Evolutionary conservation across 2,888 invertebrate species (phyloP).

Genomic region (Erebia epiphron): DNA sequence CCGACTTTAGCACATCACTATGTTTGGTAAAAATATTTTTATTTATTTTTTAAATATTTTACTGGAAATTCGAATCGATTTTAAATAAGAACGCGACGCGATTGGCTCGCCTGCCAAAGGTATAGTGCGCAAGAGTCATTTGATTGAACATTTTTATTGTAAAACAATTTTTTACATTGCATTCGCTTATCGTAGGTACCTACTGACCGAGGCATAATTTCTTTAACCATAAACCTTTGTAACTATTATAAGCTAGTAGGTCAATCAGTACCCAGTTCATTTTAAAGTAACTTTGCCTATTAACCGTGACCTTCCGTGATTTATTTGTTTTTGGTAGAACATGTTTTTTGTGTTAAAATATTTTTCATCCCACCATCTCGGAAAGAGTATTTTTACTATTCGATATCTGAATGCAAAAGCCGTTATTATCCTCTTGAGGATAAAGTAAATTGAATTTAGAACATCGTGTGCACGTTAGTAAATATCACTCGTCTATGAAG

Average conservation of each 20-base stretch:
- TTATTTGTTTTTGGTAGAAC: background rate
- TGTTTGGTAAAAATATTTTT: background rate
- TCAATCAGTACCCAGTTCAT: background rate
- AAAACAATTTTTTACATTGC: conserved; percentile 44
- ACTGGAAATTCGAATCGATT: conserved; percentile 36
- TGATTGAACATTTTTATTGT: conserved; percentile 68
- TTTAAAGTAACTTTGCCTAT: background rate
- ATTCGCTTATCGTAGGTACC: conserved; percentile 43
- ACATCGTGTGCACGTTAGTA: too few species aligned
- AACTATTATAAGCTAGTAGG: conserved; percentile 17
- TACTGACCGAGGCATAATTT: conserved; percentile 32
- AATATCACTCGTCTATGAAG: too few species aligned
- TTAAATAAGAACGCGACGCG: conserved; percentile 45
- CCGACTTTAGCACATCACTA: conserved; percentile 34
- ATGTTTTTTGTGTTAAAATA: background rate
- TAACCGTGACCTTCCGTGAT: conserved; percentile 2
- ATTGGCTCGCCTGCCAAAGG: conserved; percentile 50
- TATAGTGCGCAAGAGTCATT: conserved; percentile 57
- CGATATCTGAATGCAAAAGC: too few species aligned
- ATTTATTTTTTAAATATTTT: background rate
- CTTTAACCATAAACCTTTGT: conserved; percentile 21
- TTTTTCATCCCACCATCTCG: too few species aligned
- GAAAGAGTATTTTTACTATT: too few species aligned
- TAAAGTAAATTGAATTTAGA: too few species aligned
- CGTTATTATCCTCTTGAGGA: too few species aligned